These are phyloP conservation scores for Penaeus vannamei DNA, from an alignment of 1,140 invertebrate species.

Conservation along the genomic window DNA sequence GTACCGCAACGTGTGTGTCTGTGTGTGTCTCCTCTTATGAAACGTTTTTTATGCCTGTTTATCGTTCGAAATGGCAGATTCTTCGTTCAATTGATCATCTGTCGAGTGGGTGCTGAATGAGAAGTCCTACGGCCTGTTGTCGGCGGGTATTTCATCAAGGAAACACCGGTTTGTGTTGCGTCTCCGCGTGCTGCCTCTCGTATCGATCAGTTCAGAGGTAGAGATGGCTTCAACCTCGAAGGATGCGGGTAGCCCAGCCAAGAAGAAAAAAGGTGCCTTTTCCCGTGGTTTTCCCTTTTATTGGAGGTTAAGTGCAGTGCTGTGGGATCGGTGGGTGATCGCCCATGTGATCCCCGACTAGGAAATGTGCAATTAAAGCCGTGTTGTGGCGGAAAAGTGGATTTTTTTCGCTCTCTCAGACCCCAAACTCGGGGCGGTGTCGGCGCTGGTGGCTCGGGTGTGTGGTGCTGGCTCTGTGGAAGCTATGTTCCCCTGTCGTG, in stretches of 20 bases:
- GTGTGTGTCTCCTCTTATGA: background rate
- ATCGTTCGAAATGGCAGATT: background rate
- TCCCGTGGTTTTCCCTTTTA: too few relatives aligned
- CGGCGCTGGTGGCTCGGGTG: too few relatives aligned
- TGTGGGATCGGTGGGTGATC: too few relatives aligned
- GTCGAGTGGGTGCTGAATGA: background rate
- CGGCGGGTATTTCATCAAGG: background rate
- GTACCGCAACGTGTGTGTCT: constrained; percentile 34
- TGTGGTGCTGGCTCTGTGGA: too few relatives aligned
- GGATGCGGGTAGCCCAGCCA: constrained; percentile 60
- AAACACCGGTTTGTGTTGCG: constrained; percentile 31
- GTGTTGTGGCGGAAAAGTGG: too few relatives aligned
- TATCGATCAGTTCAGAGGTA: constrained; percentile 62
- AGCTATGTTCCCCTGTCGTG: too few relatives aligned
- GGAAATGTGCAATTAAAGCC: too few relatives aligned
- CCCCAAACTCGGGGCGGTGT: too few relatives aligned
- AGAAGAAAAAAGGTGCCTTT: constrained; percentile 63
- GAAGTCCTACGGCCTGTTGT: background rate
- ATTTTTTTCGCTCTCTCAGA: too few relatives aligned
- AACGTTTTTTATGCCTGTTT: background rate
- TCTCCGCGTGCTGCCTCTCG: constrained; percentile 54
- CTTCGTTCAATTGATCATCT: background rate
- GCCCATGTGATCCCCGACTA: too few relatives aligned
- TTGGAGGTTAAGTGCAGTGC: too few relatives aligned
- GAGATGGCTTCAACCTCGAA: constrained; percentile 65